Percentiles rank a stretch among this genome's conserved stretches.
Conservation (phyloP, 1,140 invertebrate species). For the Cyphomyrmex costatus region DNA sequence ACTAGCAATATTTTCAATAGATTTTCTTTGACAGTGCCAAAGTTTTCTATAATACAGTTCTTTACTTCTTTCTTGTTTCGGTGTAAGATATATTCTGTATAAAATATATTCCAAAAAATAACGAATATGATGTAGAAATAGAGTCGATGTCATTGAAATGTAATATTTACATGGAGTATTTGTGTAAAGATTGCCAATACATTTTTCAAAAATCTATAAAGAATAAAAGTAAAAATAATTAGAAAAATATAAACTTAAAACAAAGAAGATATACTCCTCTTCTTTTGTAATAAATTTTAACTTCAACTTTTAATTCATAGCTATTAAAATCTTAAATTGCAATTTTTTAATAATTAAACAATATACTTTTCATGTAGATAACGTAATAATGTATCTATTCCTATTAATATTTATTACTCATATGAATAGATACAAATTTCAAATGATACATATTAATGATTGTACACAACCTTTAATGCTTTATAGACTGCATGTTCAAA, state of each 20-base stretch:
- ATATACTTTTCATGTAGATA: not conserved
- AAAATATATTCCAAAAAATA: slow-evolving; percentile 25
- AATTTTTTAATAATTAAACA: not conserved
- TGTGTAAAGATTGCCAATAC: not conserved
- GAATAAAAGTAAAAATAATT: not conserved
- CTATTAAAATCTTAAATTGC: not conserved
- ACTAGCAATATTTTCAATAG: slow-evolving; percentile 17
- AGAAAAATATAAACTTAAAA: not conserved
- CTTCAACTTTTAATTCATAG: not conserved
- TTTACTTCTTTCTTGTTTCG: slow-evolving; percentile 7
- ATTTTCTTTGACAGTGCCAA: slow-evolving; percentile 14
- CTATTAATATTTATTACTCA: not conserved
- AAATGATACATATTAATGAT: not conserved
- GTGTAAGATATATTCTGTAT: not conserved
- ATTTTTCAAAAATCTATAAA: slow-evolving; percentile 36
- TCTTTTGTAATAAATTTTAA: not conserved
- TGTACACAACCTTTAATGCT: not conserved
- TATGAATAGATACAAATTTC: not conserved
- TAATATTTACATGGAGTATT: not conserved
- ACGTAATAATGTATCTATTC: not conserved
- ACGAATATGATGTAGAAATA: slow-evolving; percentile 23
- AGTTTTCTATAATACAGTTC: slow-evolving; percentile 33
- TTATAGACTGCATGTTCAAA: slow-evolving; percentile 4
- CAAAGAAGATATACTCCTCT: not conserved
- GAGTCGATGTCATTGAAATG: slow-evolving; percentile 18